Evolutionary conservation across 2,888 invertebrate genomes (phyloP), one percentile per base, ranked within the genome.

Genomic region (Eurytoma adleriae): DNA sequence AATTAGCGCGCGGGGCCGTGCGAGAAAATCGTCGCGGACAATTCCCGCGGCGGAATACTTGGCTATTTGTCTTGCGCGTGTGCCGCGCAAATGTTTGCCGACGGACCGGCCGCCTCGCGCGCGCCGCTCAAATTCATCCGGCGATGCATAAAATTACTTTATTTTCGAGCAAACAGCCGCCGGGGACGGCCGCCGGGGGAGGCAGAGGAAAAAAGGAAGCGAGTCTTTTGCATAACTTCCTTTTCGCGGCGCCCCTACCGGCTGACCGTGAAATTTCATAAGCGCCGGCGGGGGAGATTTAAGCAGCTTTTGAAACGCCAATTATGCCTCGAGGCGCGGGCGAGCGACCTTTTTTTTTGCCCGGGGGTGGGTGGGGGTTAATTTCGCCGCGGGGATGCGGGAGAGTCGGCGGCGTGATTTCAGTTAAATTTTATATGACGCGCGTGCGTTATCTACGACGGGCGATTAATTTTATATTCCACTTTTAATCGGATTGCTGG

Each of bases 181-280:
- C 24, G n/a, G 30, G 7, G 3, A 18, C n/a, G 20, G n/a, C 4
- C 56, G 20, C n/a, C n/a, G n/a, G n/a, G n/a, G n/a, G n/a, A 59
- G 71, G n/a, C 7, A 50, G 14, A 54, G 27, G 24, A 61, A 24
- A 14, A 61, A 61, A 61, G 14, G 13, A 57, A 59, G 59, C 20
- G 52, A n/a, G 50, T 50, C 50, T 57, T 78, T 81, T 74, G 74
- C 81, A 81, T 81, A 78, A 78, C 70, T 70, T 73, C 74, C 61
- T 81, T 74, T 56, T 24, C 1, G 24, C 24, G 24, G 78, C 70
- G 30, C 7, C 20, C 64, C 16, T 12, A 20, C 4, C 24, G n/a
- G 24, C 50, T 69, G 69, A 59, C 73, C 78, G 2, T 78, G 64
- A 78, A 70, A 81, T 81, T 78, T 77, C 64, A 78, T 81, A 57